Evolutionary conservation across 2,888 invertebrate species (phyloP).

Genomic region (Autographa gamma): DNA sequence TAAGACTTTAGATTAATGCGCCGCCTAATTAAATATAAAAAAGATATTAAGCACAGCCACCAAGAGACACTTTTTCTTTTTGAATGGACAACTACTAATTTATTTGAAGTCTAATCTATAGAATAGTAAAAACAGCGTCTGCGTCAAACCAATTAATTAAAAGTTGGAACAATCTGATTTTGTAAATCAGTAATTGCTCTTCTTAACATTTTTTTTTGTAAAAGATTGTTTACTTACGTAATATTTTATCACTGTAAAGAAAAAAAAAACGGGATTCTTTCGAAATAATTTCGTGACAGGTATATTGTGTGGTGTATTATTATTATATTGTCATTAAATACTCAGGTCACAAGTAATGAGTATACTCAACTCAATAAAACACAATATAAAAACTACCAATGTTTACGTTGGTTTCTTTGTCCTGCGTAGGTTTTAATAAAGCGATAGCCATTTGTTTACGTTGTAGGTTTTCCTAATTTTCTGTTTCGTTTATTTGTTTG

Average conservation of each 20-base stretch:
- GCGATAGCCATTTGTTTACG: neutral
- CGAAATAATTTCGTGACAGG: too few species aligned
- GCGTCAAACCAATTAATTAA: neutral
- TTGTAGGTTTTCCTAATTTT: neutral
- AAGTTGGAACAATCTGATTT: neutral
- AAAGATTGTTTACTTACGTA: too few species aligned
- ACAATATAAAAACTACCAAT: conserved; percentile 8
- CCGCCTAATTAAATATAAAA: conserved; percentile 61
- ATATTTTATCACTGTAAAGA: too few species aligned
- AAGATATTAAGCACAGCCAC: conserved; percentile 38
- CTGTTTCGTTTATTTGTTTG: neutral
- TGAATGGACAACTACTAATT: conserved; percentile 42
- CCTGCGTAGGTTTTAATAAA: conserved; percentile 12
- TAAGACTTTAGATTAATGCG: conserved; percentile 61
- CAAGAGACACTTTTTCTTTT: conserved; percentile 30
- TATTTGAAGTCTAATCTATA: conserved; percentile 17
- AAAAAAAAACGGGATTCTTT: too few species aligned
- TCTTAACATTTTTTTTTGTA: too few species aligned
- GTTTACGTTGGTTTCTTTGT: conserved; percentile 7
- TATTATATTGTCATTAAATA: neutral
- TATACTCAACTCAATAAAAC: neutral
- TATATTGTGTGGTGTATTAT: too few species aligned
- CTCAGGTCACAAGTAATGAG: neutral
- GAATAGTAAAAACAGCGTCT: neutral
- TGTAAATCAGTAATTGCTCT: too few species aligned